Percentiles rank a stretch among this genome's conserved stretches.
Conservation (phyloP, 2,797 vertebrate genomes). For the Muraenolepis orangiensis region DNA sequence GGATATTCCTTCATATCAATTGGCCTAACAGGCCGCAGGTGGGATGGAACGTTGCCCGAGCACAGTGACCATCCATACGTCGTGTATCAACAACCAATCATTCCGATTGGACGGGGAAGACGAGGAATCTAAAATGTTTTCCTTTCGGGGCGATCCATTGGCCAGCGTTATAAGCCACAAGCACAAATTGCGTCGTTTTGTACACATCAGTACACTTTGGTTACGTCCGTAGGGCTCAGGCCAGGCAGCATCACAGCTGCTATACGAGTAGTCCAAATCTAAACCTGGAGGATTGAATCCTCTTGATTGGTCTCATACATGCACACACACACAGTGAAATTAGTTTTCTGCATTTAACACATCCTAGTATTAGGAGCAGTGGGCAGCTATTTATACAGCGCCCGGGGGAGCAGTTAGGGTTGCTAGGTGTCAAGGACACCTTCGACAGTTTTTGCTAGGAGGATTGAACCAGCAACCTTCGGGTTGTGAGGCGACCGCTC, state of each 20-base stretch:
- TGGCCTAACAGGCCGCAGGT: background rate
- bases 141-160: background rate
- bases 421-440: too few species aligned
- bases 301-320: too few species aligned
- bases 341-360: too few species aligned
- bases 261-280: background rate
- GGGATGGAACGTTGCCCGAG: conserved; percentile 36
- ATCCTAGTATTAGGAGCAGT: too few species aligned
- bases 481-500: too few species aligned
- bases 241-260: background rate
- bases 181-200: background rate
- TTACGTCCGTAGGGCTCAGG: background rate
- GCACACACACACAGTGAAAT: too few species aligned
- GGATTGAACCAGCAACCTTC: too few species aligned
- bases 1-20: background rate
- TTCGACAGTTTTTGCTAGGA: too few species aligned
- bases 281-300: too few species aligned
- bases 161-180: background rate
- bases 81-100: conserved; percentile 31
- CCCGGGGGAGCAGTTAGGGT: too few species aligned
- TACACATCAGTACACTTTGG: background rate
- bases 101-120: conserved; percentile 19
- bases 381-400: too few species aligned
- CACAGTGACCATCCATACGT: conserved; percentile 41
- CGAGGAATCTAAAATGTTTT: background rate